Conservation (phyloP, 2,113 vertebrate genomes). For the Athene noctua region DNA sequence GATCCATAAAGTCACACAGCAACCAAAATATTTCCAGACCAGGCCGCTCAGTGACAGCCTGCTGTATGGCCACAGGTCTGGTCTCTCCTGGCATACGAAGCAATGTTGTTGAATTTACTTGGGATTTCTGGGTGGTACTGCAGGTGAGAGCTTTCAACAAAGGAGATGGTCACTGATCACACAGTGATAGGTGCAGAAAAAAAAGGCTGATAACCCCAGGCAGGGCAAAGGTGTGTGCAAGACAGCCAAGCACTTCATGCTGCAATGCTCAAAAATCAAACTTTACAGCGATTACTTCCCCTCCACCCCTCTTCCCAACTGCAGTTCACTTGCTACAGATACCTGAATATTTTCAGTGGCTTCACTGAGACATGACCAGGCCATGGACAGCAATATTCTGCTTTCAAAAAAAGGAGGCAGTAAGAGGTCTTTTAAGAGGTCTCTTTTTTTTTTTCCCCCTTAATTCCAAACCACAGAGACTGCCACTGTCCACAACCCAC, state of each 20-base stretch:
- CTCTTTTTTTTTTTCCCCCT: background rate
- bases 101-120: background rate
- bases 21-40: background rate
- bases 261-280: background rate
- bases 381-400: background rate
- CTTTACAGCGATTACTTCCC: background rate
- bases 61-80: background rate
- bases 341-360: background rate
- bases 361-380: background rate
- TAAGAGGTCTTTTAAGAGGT: background rate
- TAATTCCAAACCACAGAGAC: background rate
- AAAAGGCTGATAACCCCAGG: background rate
- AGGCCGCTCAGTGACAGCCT: background rate
- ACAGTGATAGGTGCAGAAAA: rapidly evolving
- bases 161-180: background rate
- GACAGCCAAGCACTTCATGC: background rate
- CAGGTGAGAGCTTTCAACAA: background rate
- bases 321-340: background rate
- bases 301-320: background rate
- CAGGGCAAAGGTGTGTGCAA: background rate
- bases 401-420: background rate
- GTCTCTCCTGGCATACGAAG: background rate
- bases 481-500: background rate
- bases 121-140: background rate
- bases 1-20: slow-evolving; percentile 23